Percentiles rank a stretch among this genome's conserved stretches.
Evolutionary conservation across 2,888 invertebrate genomes (phyloP).

Genomic region (Thymelicus sylvestris): DNA sequence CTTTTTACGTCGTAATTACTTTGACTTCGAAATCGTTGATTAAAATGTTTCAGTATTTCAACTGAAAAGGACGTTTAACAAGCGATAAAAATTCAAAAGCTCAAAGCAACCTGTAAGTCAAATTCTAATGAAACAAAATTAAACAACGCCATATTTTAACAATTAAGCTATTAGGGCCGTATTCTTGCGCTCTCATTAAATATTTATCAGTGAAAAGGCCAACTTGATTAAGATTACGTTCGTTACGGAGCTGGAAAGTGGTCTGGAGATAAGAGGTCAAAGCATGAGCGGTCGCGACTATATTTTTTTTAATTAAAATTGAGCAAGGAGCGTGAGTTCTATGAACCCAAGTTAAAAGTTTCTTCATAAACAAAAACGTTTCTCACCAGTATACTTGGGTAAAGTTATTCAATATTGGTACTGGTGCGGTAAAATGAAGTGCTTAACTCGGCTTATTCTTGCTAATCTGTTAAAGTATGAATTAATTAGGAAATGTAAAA

Average conservation of each 20-base stretch:
- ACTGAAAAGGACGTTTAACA: conserved; percentile 29
- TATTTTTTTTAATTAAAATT: not conserved
- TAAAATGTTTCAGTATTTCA: conserved; percentile 31
- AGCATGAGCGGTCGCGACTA: conserved; percentile 12
- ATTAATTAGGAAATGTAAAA: conserved; percentile 20
- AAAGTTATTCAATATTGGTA: too few relatives aligned
- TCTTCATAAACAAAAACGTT: too few relatives aligned
- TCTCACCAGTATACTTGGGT: too few relatives aligned
- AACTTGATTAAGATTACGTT: conserved; percentile 67
- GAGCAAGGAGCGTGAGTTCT: not conserved
- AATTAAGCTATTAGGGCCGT: conserved; percentile 67
- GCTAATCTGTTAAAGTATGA: conserved; percentile 27
- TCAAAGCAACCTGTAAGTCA: not conserved
- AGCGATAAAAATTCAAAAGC: conserved; percentile 43
- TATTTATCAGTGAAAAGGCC: conserved; percentile 69
- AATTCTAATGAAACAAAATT: conserved; percentile 1
- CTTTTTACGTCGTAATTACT: conserved; percentile 33
- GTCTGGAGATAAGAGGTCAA: not conserved
- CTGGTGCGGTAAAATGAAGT: too few relatives aligned
- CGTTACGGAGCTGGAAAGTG: conserved; percentile 45
- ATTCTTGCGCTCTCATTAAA: conserved; percentile 69
- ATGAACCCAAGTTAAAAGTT: too few relatives aligned
- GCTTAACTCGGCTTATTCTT: not conserved
- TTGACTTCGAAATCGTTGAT: conserved; percentile 35
- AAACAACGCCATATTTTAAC: conserved; percentile 55